Evolutionary conservation across 1,140 invertebrate species (phyloP), one percentile per base, ranked within the genome.

Genomic region (Megalonaias nervosa): DNA sequence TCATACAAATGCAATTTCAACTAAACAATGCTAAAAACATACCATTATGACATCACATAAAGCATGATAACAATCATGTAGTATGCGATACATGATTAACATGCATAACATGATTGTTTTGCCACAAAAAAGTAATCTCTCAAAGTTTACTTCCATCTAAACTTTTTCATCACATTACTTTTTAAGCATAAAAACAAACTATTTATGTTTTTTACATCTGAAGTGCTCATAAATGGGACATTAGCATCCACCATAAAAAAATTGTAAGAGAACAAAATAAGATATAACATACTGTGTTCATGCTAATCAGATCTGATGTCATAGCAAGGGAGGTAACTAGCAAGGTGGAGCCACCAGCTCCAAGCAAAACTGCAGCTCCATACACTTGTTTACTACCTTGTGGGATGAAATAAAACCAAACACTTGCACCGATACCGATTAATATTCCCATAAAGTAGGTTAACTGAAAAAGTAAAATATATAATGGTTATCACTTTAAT

Each of bases 301-400:
- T 92, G 21, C 96, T 97, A 81, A 99, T 98, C 38, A 98, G 92
- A 92, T 98, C 97, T 31, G 96, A 94, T 9, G 96, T 97, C 80
- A 98, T 93, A 12, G 96, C 94, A 23, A 98, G 91, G 89, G 96
- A 97, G 57, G 96, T 97, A 19, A 99, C 95, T 31, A 98, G 91
- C 91, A 98, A 94, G 56, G 96, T 94, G 1, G 96, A 95, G 70
- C 95, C 94, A 14, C 95, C 95, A 77, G 94, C 92, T 74, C 97
- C 97, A 86, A 97, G 92, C 38, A 98, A 73, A 6, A 85, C 80
- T 38, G 86, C 84, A 56, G 80, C 77, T 21, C 83, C 85, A 80
- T 87, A 89, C 23, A 90, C 82, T 70, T 78, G 79, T 68, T 75
- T 81, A 31, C 57, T 81, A 67, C 15, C 66, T 64, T 23, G 59